Evolutionary conservation across 2,888 invertebrate genomes (phyloP).

Genomic region (Calameuta pallipes): DNA sequence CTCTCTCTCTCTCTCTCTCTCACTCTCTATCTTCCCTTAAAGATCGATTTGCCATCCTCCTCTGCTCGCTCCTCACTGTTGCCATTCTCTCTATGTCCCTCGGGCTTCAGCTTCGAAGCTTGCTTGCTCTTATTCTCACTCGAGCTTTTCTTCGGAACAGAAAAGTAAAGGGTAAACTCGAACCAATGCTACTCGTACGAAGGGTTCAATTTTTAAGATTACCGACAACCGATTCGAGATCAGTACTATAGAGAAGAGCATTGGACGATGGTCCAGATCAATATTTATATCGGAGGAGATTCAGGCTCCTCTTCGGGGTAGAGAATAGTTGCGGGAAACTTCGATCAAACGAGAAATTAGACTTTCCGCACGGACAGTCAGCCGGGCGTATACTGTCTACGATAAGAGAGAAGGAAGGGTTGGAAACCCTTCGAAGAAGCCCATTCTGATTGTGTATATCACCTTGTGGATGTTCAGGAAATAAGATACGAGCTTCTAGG

Average conservation of each 20-base stretch:
- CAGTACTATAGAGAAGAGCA: neutral
- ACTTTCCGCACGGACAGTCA: slow-evolving; percentile 31
- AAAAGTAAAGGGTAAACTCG: neutral
- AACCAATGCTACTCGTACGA: neutral
- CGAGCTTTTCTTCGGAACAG: neutral
- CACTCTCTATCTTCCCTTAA: neutral
- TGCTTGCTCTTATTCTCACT: neutral
- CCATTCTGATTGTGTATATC: neutral
- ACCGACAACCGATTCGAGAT: neutral
- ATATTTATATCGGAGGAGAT: neutral
- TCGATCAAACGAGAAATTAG: slow-evolving; percentile 38
- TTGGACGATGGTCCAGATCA: neutral
- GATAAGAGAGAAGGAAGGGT: slow-evolving; percentile 22
- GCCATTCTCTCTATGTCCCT: neutral
- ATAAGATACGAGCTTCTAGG: neutral
- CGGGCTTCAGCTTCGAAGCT: neutral
- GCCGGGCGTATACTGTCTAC: slow-evolving; percentile 16
- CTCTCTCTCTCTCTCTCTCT: neutral
- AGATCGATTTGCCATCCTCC: neutral
- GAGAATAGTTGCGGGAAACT: slow-evolving; percentile 26
- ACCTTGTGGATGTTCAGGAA: neutral
- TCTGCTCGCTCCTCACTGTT: neutral
- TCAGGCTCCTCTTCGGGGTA: neutral
- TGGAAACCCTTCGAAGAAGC: neutral
- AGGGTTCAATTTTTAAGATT: neutral